A percentile compares a stretch with the other conserved stretches of the same genome.
Conservation (phyloP, 2,113 vertebrate species). For the Datnioides undecimradiatus region DNA sequence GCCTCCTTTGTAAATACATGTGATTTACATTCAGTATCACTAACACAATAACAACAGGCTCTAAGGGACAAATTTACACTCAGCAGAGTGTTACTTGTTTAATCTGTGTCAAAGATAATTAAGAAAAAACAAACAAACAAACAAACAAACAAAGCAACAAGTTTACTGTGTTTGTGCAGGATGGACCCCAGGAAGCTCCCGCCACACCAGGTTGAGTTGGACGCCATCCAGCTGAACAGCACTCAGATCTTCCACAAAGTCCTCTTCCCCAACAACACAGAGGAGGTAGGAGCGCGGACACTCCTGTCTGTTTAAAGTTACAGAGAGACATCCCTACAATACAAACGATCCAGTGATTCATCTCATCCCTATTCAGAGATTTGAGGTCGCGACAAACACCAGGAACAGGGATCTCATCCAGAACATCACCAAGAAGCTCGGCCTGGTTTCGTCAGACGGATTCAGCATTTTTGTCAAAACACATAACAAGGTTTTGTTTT, state of each 20-base stretch:
- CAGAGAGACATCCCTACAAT: background rate
- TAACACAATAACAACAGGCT: background rate
- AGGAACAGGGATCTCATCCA: slow-evolving; percentile 88
- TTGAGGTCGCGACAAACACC: slow-evolving; percentile 89
- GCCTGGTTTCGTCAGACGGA: slow-evolving; percentile 90
- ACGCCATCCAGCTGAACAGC: slow-evolving; percentile 90
- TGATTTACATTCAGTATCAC: slow-evolving; percentile 23
- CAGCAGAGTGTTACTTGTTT: background rate
- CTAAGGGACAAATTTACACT: background rate
- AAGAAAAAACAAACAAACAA: background rate
- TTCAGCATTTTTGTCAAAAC: slow-evolving; percentile 96
- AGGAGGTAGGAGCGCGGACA: slow-evolving; percentile 83
- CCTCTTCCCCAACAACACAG: slow-evolving; percentile 90
- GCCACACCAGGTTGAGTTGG: slow-evolving; percentile 92
- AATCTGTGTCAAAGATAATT: background rate
- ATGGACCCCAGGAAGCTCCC: slow-evolving; percentile 91
- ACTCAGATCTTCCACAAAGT: slow-evolving; percentile 92
- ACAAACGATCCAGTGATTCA: background rate
- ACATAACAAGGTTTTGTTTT: slow-evolving; percentile 94
- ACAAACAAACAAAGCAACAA: background rate
- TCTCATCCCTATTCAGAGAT: slow-evolving; percentile 77
- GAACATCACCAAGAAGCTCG: slow-evolving; percentile 82
- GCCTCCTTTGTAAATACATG: slow-evolving; percentile 21
- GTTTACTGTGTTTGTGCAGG: slow-evolving; percentile 76
- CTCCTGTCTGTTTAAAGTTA: background rate